phyloP scores from a whole-genome alignment of 2,888 invertebrate species.

The Spodoptera littoralis region DNA sequence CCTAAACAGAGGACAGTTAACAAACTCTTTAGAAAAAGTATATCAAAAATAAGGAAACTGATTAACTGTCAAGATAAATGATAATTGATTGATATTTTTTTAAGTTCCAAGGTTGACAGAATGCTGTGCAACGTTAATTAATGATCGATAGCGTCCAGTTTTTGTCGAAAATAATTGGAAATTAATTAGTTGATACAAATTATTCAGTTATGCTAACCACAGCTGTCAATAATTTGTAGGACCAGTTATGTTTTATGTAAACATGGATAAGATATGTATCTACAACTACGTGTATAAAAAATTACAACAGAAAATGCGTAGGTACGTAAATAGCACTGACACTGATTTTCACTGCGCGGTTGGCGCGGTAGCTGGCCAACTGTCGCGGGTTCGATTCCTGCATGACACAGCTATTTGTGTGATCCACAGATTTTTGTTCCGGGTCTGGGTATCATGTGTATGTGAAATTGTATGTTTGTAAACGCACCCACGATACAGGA shows the following conservation, averaged over 20 bases:
- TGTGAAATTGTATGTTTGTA: too few species aligned
- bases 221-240: constrained; percentile 33
- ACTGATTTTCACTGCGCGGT: too few species aligned
- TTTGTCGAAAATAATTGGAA: constrained; percentile 39
- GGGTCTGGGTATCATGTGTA: too few species aligned
- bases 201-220: constrained; percentile 26
- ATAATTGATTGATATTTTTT: constrained; percentile 32
- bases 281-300: too few species aligned
- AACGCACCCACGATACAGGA: too few species aligned
- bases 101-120: constrained; percentile 37
- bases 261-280: too few species aligned
- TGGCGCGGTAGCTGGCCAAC: too few species aligned
- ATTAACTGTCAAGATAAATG: constrained; percentile 37
- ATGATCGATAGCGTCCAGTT: constrained; percentile 37
- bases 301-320: too few species aligned
- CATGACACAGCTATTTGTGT: too few species aligned
- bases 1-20: not conserved
- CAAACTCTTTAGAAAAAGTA: constrained; percentile 1
- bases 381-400: too few species aligned
- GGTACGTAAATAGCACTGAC: too few species aligned
- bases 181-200: constrained; percentile 48
- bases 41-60: constrained; percentile 35
- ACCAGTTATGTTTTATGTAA: constrained; percentile 18
- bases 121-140: constrained; percentile 42
- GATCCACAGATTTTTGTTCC: too few species aligned